A percentile compares a stretch with the other conserved stretches of the same genome.
These are phyloP conservation scores for Clarias magur DNA, from an alignment of 2,113 vertebrate species.

Conservation along the genomic window DNA sequence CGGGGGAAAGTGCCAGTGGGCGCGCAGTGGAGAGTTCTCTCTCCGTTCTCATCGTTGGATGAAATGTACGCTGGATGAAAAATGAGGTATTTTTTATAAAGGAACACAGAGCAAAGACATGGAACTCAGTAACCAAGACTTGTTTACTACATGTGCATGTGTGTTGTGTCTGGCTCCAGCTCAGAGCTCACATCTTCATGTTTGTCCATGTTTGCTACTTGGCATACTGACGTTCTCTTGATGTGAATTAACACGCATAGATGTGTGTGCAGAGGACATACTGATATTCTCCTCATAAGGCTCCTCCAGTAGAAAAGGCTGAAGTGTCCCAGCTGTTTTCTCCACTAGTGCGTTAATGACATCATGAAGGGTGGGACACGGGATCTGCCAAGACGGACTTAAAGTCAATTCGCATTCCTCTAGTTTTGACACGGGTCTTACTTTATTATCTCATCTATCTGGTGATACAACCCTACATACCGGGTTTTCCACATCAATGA, in stretches of 20 bases:
- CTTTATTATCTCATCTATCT: not conserved
- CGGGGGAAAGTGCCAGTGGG: conserved; percentile 63
- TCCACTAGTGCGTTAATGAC: conserved; percentile 81
- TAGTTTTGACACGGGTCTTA: not conserved
- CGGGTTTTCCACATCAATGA: conserved; percentile 82
- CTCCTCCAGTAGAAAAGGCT: conserved; percentile 79
- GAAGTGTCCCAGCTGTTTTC: conserved; percentile 76
- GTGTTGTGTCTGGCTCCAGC: not conserved
- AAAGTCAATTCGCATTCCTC: not conserved
- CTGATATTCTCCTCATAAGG: conserved; percentile 86
- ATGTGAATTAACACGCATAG: not conserved
- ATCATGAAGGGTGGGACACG: conserved; percentile 78
- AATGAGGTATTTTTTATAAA: not conserved
- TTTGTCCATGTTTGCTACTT: not conserved
- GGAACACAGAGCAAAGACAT: not conserved
- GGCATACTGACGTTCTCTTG: not conserved
- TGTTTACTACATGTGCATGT: not conserved
- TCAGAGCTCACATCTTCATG: no score
- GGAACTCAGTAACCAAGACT: not conserved
- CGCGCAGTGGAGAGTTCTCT: conserved; percentile 74
- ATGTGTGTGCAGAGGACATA: conserved; percentile 54
- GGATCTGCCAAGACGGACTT: conserved; percentile 65
- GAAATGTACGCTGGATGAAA: conserved; percentile 74
- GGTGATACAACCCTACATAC: conserved; percentile 66
- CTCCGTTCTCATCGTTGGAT: conserved; percentile 78